Evolutionary conservation across 1,140 invertebrate species (phyloP).

Genomic region (Periplaneta americana): DNA sequence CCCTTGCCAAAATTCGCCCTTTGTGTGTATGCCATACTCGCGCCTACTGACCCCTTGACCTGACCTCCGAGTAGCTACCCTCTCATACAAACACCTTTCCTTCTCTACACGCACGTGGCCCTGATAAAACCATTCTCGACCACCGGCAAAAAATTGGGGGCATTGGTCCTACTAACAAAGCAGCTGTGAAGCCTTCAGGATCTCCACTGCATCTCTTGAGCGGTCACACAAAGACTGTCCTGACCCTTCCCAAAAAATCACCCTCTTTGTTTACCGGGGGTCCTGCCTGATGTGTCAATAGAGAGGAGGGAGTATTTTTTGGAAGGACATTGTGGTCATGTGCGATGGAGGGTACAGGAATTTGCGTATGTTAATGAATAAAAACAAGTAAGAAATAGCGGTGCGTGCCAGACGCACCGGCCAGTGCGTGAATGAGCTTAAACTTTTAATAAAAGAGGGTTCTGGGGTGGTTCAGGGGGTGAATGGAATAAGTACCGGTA

Average conservation of each 20-base stretch:
- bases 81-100: not conserved
- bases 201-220: not conserved
- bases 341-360: not conserved
- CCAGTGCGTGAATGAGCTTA: not conserved
- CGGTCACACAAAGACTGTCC: not conserved
- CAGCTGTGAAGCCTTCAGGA: not conserved
- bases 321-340: not conserved
- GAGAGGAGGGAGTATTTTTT: not conserved
- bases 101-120: not conserved
- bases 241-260: not conserved
- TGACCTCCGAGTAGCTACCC: too few relatives aligned
- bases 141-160: too few relatives aligned
- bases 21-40: not conserved
- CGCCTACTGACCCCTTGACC: not conserved
- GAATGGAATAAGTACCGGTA: not conserved
- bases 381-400: not conserved
- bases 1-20: not conserved
- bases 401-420: not conserved
- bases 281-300: not conserved
- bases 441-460: too few relatives aligned
- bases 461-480: not conserved
- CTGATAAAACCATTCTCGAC: not conserved
- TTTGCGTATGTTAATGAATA: not conserved
- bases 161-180: not conserved
- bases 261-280: not conserved